A percentile compares a stretch with the other conserved stretches of the same genome.
These are phyloP conservation scores for Maccullochella peelii DNA, from an alignment of 2,113 vertebrate species.

Conservation along the genomic window DNA sequence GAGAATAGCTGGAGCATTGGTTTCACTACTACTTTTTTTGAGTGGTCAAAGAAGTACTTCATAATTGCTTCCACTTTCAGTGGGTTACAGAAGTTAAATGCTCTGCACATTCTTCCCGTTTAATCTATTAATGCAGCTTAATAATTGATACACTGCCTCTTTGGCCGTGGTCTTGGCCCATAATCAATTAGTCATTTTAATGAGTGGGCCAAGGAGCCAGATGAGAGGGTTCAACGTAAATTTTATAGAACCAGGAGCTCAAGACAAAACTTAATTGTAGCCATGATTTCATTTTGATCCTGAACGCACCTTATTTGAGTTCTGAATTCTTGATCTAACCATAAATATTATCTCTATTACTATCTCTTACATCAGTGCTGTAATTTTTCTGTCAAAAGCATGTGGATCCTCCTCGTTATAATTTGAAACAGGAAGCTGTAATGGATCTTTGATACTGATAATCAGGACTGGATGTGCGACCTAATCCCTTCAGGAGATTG, in stretches of 20 bases:
- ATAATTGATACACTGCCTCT: slow-evolving; percentile 79
- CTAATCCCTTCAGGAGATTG: slow-evolving; percentile 32
- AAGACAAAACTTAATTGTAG: slow-evolving; percentile 38
- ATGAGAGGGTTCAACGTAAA: slow-evolving; percentile 32
- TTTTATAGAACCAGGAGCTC: slow-evolving; percentile 44
- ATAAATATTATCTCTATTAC: not conserved
- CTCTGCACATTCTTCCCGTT: slow-evolving; percentile 65
- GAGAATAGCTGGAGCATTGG: not conserved
- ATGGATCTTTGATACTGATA: slow-evolving; percentile 36
- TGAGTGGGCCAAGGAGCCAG: slow-evolving; percentile 59
- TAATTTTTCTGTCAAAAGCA: not conserved
- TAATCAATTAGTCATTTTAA: slow-evolving; percentile 81
- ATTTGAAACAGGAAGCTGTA: not conserved
- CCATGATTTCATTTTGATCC: slow-evolving; percentile 29
- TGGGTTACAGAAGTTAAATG: slow-evolving; percentile 75
- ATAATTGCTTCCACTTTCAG: slow-evolving; percentile 76
- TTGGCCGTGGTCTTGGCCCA: slow-evolving; percentile 59
- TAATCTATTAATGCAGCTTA: slow-evolving; percentile 82
- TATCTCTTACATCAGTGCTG: not conserved
- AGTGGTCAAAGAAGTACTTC: slow-evolving; percentile 65
- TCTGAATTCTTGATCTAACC: not conserved
- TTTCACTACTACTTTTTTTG: slow-evolving; percentile 12
- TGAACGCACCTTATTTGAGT: not conserved
- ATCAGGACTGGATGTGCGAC: not conserved
- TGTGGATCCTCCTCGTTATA: not conserved